These are phyloP conservation scores for Strigamia crassipes DNA, from an alignment of 2,888 invertebrate genomes.

Conservation along the genomic window DNA sequence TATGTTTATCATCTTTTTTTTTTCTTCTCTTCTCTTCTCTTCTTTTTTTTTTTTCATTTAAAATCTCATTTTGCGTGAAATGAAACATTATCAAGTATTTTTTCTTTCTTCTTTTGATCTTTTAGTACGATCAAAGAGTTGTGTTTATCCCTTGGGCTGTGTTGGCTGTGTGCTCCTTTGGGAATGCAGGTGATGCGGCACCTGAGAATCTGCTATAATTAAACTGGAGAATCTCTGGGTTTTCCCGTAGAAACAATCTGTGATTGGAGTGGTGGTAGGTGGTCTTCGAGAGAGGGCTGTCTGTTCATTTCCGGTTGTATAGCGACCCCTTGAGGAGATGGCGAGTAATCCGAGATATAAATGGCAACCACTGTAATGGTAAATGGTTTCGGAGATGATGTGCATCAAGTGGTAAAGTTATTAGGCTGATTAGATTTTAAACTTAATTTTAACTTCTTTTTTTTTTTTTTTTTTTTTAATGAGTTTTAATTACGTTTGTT, in stretches of 20 bases:
- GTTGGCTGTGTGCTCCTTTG: neutral
- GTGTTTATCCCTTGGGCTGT: slow-evolving; percentile 24
- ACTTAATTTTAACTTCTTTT: neutral
- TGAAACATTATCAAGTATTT: neutral
- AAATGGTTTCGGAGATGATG: neutral
- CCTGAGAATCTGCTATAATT: slow-evolving; percentile 23
- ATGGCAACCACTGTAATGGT: slow-evolving; percentile 17
- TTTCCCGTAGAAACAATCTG: neutral
- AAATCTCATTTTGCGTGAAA: neutral
- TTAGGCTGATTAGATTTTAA: slow-evolving; percentile 13
- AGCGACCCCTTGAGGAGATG: slow-evolving; percentile 20
- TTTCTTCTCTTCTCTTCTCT: neutral
- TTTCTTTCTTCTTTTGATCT: neutral
- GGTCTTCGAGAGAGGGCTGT: neutral
- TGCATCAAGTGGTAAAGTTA: neutral
- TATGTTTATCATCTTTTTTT: neutral
- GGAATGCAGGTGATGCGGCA: slow-evolving; percentile 5
- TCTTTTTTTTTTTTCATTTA: neutral
- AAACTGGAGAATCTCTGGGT: slow-evolving; percentile 34
- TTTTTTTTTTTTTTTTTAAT: neutral
- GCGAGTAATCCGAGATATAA: slow-evolving; percentile 1
- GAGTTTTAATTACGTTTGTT: neutral
- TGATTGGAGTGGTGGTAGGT: slow-evolving; percentile 17
- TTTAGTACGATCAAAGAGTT: slow-evolving; percentile 7
- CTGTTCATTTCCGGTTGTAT: slow-evolving; percentile 31